These are phyloP conservation scores for Sebastes schlegelii DNA, from an alignment of 2,113 vertebrate species.

Conservation along the genomic window DNA sequence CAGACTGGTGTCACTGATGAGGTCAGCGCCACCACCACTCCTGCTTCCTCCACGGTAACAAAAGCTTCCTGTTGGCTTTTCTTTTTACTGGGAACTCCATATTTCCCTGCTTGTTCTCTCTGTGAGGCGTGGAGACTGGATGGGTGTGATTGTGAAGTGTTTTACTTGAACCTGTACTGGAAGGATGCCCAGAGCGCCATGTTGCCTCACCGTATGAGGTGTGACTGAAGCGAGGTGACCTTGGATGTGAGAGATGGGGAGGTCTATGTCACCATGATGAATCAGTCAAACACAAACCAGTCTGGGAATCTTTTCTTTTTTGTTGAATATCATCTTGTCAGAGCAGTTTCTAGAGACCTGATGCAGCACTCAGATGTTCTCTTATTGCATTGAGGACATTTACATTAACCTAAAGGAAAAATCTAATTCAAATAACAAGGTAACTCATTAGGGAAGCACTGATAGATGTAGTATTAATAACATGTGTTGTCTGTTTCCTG, in stretches of 20 bases:
- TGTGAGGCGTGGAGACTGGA: background rate
- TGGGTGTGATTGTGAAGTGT: background rate
- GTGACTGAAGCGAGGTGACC: conserved; percentile 2
- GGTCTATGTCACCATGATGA: background rate
- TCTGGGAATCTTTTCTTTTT: background rate
- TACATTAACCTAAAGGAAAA: background rate
- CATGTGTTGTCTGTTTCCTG: background rate
- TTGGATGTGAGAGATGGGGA: background rate
- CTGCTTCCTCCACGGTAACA: conserved; percentile 66
- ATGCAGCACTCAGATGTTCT: background rate
- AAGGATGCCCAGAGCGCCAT: conserved; percentile 18
- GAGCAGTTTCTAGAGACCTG: background rate
- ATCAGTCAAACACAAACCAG: background rate
- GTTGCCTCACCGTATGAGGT: conserved; percentile 19
- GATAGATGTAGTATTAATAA: background rate
- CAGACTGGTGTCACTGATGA: background rate
- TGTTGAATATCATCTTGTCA: background rate
- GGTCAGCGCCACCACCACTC: conserved; percentile 8
- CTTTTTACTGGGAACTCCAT: background rate
- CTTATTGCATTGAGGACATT: background rate
- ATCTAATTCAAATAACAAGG: no score
- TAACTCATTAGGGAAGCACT: no score
- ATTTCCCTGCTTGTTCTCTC: background rate
- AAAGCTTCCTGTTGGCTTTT: background rate
- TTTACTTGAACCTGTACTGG: conserved; percentile 25